Conservation (phyloP, 1,140 invertebrate genomes). For the Drosophila leontia region DNA sequence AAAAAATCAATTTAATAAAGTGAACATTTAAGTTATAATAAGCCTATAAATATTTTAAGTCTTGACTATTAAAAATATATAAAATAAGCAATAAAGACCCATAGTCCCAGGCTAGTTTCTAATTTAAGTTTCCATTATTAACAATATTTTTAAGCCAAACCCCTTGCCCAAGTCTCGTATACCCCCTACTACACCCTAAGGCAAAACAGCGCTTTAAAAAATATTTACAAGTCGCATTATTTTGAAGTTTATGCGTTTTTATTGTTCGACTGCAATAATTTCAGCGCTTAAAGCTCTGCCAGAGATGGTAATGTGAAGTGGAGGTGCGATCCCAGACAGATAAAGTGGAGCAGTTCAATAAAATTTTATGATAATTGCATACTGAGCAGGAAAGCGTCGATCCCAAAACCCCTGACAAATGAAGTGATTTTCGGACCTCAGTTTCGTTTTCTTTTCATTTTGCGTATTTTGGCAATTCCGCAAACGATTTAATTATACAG, state of each 20-base stretch:
- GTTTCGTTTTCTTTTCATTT: conserved; percentile 18
- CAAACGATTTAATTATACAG: conserved; percentile 66
- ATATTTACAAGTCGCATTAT: conserved; percentile 69
- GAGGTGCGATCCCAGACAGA: conserved; percentile 53
- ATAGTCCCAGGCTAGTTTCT: neutral
- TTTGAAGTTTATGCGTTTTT: conserved; percentile 75
- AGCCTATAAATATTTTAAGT: neutral
- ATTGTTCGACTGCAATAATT: conserved; percentile 79
- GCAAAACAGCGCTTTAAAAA: conserved; percentile 27
- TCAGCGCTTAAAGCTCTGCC: conserved; percentile 71
- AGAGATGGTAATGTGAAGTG: conserved; percentile 32
- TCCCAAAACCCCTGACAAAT: conserved; percentile 62
- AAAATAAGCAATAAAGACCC: neutral
- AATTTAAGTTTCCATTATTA: too few species aligned
- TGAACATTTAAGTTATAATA: neutral
- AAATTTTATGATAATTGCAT: conserved; percentile 81
- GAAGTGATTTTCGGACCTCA: conserved; percentile 64
- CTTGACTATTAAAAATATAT: neutral
- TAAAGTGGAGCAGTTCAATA: conserved; percentile 79
- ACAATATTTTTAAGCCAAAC: neutral
- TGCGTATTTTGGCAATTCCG: conserved; percentile 35
- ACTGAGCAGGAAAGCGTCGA: conserved; percentile 32
- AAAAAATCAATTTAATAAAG: neutral
- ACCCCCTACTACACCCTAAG: neutral
- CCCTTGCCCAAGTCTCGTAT: neutral